Percentiles rank a stretch among this genome's conserved stretches.
phyloP scores from a whole-genome alignment of 2,113 vertebrate genomes.

The Vimba vimba region DNA sequence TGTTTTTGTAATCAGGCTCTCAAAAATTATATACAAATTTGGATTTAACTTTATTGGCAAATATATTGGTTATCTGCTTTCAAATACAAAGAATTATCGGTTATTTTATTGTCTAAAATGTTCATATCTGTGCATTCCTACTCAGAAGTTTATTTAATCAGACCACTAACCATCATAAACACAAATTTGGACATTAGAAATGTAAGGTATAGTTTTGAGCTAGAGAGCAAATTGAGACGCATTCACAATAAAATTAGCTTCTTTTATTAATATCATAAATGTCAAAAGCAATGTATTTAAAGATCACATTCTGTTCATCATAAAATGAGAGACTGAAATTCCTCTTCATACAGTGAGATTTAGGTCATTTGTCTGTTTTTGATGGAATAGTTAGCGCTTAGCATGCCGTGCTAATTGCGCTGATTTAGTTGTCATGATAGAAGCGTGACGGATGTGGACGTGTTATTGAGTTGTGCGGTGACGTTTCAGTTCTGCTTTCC shows the following conservation, averaged over 20 bases:
- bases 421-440: conserved; percentile 78
- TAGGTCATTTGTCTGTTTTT: conserved; percentile 55
- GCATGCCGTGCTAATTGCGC: conserved; percentile 68
- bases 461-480: conserved; percentile 73
- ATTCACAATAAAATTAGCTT: background rate
- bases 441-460: conserved; percentile 72
- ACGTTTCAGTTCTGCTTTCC: background rate
- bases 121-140: too few species aligned
- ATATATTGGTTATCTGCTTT: too few species aligned
- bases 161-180: background rate
- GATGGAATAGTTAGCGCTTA: conserved; percentile 58
- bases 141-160: too few species aligned
- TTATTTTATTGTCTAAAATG: too few species aligned
- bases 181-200: background rate
- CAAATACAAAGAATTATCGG: too few species aligned
- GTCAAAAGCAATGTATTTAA: conserved; percentile 13
- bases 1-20: too few species aligned
- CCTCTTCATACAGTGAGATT: background rate
- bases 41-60: too few species aligned
- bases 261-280: background rate
- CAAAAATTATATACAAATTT: too few species aligned
- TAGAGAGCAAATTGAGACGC: background rate
- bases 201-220: background rate
- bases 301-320: background rate
- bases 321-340: background rate